phyloP scores from a whole-genome alignment of 2,888 invertebrate species.

The Andrena trimmerana region DNA sequence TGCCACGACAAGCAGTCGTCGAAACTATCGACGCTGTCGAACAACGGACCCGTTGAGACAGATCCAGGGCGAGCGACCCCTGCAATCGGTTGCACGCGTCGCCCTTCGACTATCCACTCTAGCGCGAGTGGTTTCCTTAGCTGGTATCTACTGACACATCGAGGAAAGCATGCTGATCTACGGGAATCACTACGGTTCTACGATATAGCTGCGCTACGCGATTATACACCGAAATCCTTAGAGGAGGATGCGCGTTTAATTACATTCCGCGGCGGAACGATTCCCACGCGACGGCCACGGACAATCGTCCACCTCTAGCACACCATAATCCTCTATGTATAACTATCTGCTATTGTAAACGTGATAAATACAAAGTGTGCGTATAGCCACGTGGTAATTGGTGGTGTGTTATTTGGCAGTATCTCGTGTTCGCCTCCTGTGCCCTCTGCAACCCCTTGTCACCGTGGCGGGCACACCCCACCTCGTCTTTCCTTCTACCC shows the following conservation, averaged over 20 bases:
- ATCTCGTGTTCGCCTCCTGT: conserved; percentile 56
- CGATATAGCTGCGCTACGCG: conserved; percentile 54
- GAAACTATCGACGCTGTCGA: neutral
- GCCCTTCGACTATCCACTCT: neutral
- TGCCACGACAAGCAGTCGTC: neutral
- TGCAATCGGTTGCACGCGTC: conserved; percentile 1
- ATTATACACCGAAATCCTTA: conserved; percentile 35
- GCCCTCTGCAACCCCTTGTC: conserved; percentile 10
- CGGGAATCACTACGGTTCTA: conserved; percentile 38
- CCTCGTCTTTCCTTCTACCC: neutral
- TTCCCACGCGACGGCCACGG: conserved; percentile 15
- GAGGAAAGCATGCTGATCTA: conserved; percentile 62
- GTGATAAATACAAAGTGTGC: conserved; percentile 77
- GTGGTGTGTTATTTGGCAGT: conserved; percentile 75
- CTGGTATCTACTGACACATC: conserved; percentile 53
- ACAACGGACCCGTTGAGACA: conserved; percentile 6
- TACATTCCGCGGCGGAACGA: conserved; percentile 40
- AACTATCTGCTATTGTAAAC: conserved; percentile 69
- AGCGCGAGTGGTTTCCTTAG: conserved; percentile 17
- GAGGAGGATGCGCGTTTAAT: conserved; percentile 19
- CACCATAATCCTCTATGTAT: conserved; percentile 33
- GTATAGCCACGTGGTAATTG: conserved; percentile 69
- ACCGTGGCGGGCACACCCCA: neutral
- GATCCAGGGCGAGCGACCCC: conserved; percentile 21
- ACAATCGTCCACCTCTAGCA: conserved; percentile 3